Conservation (phyloP, 2,888 invertebrate genomes). For the Itoplectis maculator region DNA sequence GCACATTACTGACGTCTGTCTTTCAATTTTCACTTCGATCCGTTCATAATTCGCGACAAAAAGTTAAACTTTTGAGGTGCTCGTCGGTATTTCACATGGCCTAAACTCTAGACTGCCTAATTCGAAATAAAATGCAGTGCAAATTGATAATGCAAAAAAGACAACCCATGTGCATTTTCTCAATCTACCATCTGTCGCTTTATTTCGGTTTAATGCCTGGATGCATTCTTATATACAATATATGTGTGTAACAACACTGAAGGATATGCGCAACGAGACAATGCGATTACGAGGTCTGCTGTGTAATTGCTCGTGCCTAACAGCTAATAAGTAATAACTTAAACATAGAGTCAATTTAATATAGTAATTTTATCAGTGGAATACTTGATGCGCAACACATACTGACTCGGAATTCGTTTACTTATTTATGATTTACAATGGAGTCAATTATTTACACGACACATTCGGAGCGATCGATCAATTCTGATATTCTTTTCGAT, state of each 20-base stretch:
- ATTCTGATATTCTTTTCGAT: not conserved
- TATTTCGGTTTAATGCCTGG: slow-evolving; percentile 40
- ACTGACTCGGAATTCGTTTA: slow-evolving; percentile 40
- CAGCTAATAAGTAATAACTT: slow-evolving; percentile 39
- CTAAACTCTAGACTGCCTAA: too few species aligned
- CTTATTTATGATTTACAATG: slow-evolving; percentile 45
- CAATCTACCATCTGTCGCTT: slow-evolving; percentile 11
- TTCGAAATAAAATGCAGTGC: too few species aligned
- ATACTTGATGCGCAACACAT: slow-evolving; percentile 53
- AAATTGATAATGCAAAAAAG: too few species aligned
- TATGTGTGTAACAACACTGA: slow-evolving; percentile 50
- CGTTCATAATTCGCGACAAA: too few species aligned
- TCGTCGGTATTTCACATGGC: too few species aligned
- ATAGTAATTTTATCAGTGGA: slow-evolving; percentile 45
- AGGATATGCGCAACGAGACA: slow-evolving; percentile 65
- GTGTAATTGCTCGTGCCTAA: slow-evolving; percentile 17
- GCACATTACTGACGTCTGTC: too few species aligned
- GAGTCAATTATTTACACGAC: slow-evolving; percentile 63
- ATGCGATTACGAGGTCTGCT: slow-evolving; percentile 4
- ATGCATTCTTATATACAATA: slow-evolving; percentile 61
- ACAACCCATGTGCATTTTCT: not conserved
- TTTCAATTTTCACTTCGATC: too few species aligned
- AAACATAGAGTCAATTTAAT: slow-evolving; percentile 15
- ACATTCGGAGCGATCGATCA: slow-evolving; percentile 27
- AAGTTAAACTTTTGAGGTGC: too few species aligned